phyloP scores from a whole-genome alignment of 2,113 vertebrate species.

The Deroptyus accipitrinus region DNA sequence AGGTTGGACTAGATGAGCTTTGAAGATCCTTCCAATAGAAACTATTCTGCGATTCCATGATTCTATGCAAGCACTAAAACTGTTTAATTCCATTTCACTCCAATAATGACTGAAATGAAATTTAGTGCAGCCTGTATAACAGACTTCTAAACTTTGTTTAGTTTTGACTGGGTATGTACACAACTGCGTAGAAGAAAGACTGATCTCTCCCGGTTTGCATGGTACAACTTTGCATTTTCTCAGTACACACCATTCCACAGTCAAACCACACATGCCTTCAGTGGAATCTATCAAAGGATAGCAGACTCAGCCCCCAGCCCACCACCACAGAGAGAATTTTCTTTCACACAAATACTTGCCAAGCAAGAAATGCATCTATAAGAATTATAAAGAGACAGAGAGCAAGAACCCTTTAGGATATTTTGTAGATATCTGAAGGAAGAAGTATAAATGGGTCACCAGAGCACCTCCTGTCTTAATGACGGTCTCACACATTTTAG shows the following conservation, averaged over 20 bases:
- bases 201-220: neutral
- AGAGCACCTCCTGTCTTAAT: neutral
- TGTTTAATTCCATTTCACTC: neutral
- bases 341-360: neutral
- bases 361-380: neutral
- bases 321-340: neutral
- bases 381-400: neutral
- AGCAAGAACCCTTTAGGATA: neutral
- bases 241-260: accelerated
- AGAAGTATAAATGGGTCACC: neutral
- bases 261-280: neutral
- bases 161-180: neutral
- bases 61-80: neutral
- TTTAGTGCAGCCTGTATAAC: neutral
- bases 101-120: neutral
- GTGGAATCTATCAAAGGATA: accelerated
- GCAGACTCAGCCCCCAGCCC: neutral
- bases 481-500: accelerated
- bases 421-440: neutral
- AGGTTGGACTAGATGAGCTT: neutral
- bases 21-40: neutral
- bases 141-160: neutral
- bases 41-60: neutral
- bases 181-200: neutral
- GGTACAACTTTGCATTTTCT: accelerated